Percentiles rank a stretch among this genome's conserved stretches.
Conservation (phyloP, 1,140 invertebrate species). For the Coenobita brevimanus region DNA sequence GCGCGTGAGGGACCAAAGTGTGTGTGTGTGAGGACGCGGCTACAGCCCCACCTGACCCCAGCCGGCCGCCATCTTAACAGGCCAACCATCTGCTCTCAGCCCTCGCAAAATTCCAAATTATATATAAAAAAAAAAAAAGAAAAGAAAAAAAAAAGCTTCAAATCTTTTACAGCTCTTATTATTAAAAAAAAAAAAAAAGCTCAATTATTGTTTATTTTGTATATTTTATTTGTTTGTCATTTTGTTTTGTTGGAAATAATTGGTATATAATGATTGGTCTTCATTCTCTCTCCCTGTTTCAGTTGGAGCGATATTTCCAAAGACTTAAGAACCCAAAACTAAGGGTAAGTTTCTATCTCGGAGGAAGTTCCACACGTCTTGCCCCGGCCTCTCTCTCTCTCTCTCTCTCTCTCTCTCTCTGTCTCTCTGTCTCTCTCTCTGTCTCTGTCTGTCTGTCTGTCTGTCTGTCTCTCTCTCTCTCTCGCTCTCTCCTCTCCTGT, state of each 20-base stretch:
- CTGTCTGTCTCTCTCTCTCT: no score
- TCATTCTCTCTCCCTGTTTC: conserved; percentile 72
- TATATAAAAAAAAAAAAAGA: no score
- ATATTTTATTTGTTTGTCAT: conserved; percentile 52
- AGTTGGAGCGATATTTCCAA: conserved; percentile 95
- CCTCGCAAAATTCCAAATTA: conserved; percentile 61
- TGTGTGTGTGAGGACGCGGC: no score
- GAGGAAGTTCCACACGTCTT: background rate
- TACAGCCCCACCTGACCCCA: no score
- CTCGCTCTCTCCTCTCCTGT: no score
- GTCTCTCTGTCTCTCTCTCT: conserved; percentile 14
- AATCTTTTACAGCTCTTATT: no score
- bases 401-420: conserved; percentile 28
- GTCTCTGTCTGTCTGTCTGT: no score
- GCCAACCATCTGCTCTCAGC: conserved; percentile 34
- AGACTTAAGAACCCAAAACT: conserved; percentile 74
- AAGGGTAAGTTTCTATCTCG: conserved; percentile 64
- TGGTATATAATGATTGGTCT: conserved; percentile 69
- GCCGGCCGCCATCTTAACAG: no score
- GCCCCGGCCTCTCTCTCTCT: conserved; percentile 33
- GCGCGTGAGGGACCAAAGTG: no score
- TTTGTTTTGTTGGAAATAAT: conserved; percentile 63
- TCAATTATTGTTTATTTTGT: no score
- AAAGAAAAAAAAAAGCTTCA: no score
- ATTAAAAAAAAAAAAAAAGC: no score